These are phyloP conservation scores for Ornithoptera alexandrae DNA, from an alignment of 2,888 invertebrate genomes.

Conservation along the genomic window DNA sequence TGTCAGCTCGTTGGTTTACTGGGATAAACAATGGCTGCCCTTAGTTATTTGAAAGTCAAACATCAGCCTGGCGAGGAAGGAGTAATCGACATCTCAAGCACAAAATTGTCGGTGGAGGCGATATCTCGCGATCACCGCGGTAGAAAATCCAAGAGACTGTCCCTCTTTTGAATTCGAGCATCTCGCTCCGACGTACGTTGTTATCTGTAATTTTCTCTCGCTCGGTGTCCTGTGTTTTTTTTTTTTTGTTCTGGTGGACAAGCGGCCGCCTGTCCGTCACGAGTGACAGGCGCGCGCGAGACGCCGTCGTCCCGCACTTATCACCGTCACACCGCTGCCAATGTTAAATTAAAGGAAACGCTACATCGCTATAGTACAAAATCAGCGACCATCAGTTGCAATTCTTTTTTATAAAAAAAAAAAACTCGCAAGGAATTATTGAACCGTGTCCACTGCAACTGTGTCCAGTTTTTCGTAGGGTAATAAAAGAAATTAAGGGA, in stretches of 20 bases:
- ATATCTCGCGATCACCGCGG: conserved; percentile 51
- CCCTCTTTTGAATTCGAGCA: conserved; percentile 42
- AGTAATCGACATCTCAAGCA: conserved; percentile 69
- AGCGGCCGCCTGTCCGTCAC: conserved; percentile 57
- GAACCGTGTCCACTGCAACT: conserved; percentile 48
- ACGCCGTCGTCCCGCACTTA: conserved; percentile 51
- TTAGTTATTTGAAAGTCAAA: conserved; percentile 66
- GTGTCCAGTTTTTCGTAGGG: conserved; percentile 42
- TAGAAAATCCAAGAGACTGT: conserved; percentile 48
- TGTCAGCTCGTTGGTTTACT: conserved; percentile 52
- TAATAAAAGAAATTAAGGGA: conserved; percentile 55
- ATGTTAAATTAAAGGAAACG: conserved; percentile 66
- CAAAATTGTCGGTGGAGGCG: conserved; percentile 52
- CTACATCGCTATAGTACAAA: conserved; percentile 53
- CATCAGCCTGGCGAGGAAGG: conserved; percentile 46
- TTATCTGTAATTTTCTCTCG: conserved; percentile 38
- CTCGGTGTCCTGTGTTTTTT: conserved; percentile 48
- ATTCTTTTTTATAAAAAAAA: conserved; percentile 7
- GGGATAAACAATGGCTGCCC: conserved; percentile 57
- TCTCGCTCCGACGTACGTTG: conserved; percentile 41
- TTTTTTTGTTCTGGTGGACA: conserved; percentile 50
- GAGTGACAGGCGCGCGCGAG: conserved; percentile 55
- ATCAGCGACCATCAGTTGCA: conserved; percentile 38
- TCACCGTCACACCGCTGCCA: conserved; percentile 52
- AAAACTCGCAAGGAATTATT: conserved; percentile 44